Base-by-base conservation (phyloP, 2,888 invertebrate species). In the Atrina japonica region DNA sequence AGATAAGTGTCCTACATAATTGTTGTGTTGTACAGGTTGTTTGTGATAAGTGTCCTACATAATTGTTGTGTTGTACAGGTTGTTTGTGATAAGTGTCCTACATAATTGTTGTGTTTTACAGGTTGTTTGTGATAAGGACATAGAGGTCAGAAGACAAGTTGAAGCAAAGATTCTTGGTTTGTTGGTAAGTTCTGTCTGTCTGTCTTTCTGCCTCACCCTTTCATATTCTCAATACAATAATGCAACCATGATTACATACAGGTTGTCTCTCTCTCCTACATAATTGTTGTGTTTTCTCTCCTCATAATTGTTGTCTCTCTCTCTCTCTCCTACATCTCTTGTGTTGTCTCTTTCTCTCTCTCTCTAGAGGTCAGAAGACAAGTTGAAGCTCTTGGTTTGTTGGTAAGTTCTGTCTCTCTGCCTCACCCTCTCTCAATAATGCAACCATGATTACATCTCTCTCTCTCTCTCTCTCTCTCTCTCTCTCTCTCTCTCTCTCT, bases 121-220 rank as follows among this genome's bases (percentile, higher is more conserved):
- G 88, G 79, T 81, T 56, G 94, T 94, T 83, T 91, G 92, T 60
- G 92, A 92, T 30, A 93, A 94, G 82, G 93, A 93, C 50, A 93
- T 93, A 45, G 87, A 88, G 11, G 80, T 73, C 1, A 76, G 85
- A 55, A 82, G 85, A 18, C 88, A 89, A 65, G 93, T 95, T n/a
- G 94, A 95, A 88, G 95, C 95, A 1, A 95, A 95, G 91, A 94
- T 95, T 43, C 90, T 94, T 11, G 94, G 95, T 14, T 91, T 95
- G 5, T 89, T 95, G 81, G 91, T 91, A 78, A 85, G 87, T 82
- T 5, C 7, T 53, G 95, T 14, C 91, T 95, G 5, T 88, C 95
- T 81, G 91, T 91, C 77, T 84, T 86, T 81, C 25, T 18, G 7
- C 18, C 18, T 23, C 40, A 18, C n/a, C n/a, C 14, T 30, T 55